Evolutionary conservation across 2,113 vertebrate genomes (phyloP), one percentile per base, ranked within the genome.

Genomic region (Lasiurus borealis): DNA sequence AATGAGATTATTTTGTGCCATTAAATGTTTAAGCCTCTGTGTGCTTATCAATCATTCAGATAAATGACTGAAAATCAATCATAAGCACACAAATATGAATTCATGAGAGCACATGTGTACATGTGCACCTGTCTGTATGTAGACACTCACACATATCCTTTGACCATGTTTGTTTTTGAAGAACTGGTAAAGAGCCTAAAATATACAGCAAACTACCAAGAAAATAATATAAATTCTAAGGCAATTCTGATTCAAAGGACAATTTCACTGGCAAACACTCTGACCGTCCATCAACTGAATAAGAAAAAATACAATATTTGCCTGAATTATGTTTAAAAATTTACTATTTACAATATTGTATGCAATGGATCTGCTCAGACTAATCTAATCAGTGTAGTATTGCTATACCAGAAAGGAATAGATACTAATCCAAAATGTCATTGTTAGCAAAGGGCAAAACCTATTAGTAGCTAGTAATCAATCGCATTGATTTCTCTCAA

Each of bases 11-110:
- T 23, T 86, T 27, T 57, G 25, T 40, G 13, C 25, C 31, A 87
- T 75, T 90, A 75, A 80, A 84, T 52, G 36, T 94, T n/a, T 88
- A 94, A 90, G 85, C 21, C n/a, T 80, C 92, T 73, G 3, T 64
- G 13, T 11, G 11, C 34, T 69, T 84, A 78, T 21, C 16, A 11
- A 6, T 14, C 23, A 87, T 10, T 76, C 31, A 69, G 7, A 59
- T 57, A 73, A 48, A 59, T 59, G 18, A 71, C 23, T 94, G 44
- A 77, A 72, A 72, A 95, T 93, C 40, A 95, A 72, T 27, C 76
- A 71, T 15, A 48, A 12, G 88, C 23, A 75, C 23, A 89, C 11
- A 73, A 34, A 64, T 44, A 44, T 83, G 34, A 88, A 87, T 72
- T 16, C 12, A 54, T 36, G 23, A 46, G 15, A 36, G 72, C 12